Evolutionary conservation across 2,888 invertebrate genomes (phyloP).

Genomic region (Pterostichus madidus): DNA sequence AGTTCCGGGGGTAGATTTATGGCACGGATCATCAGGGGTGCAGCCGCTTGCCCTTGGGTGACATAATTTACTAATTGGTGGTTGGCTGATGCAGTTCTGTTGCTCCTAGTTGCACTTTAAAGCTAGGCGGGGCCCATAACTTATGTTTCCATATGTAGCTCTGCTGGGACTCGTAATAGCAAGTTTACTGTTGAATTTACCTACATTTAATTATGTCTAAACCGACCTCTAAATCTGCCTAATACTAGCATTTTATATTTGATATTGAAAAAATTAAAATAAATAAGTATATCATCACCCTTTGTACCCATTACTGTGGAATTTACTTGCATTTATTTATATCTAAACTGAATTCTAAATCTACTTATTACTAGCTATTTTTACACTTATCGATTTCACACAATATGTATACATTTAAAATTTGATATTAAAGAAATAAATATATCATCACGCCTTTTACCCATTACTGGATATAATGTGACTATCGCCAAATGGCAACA

Average conservation of each 20-base stretch:
- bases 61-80: constrained; percentile 67
- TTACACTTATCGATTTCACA: no score
- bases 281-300: no score
- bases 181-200: constrained; percentile 53
- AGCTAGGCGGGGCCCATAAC: constrained; percentile 58
- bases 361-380: no score
- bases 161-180: constrained; percentile 62
- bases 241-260: no score
- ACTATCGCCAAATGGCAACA: no score
- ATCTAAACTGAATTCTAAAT: neutral
- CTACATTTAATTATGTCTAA: constrained; percentile 45
- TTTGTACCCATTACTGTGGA: constrained; percentile 17
- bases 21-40: constrained; percentile 19
- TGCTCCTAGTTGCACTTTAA: constrained; percentile 56
- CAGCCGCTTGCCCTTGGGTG: constrained; percentile 56
- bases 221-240: neutral
- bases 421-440: no score
- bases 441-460: no score
- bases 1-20: constrained; percentile 11
- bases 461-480: no score
- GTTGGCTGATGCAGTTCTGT: constrained; percentile 60
- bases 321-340: constrained; percentile 53
- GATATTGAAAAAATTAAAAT: no score
- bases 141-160: constrained; percentile 56
- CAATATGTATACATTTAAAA: no score